Evolutionary conservation across 2,888 invertebrate genomes (phyloP).

Genomic region (Eupithecia centaureata): DNA sequence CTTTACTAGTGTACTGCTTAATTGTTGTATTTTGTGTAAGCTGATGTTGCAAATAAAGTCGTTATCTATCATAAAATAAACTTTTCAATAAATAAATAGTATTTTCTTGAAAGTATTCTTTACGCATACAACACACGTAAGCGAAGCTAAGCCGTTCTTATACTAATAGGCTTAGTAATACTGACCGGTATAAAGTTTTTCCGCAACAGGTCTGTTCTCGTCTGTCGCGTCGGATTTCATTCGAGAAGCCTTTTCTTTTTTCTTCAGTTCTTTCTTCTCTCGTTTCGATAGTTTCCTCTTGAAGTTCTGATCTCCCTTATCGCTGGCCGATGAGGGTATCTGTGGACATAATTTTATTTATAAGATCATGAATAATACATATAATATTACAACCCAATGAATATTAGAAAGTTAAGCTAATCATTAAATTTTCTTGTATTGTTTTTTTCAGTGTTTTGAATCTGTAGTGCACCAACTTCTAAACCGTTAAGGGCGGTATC

Average conservation of each 20-base stretch:
- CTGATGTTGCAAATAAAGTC: neutral
- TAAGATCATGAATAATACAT: neutral
- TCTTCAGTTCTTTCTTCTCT: slow-evolving; percentile 98
- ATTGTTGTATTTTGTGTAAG: too few relatives aligned
- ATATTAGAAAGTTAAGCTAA: too few relatives aligned
- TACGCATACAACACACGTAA: neutral
- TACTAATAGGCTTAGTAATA: slow-evolving; percentile 15
- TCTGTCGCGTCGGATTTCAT: slow-evolving; percentile 87
- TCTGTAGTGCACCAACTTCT: too few relatives aligned
- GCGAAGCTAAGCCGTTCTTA: slow-evolving; percentile 2
- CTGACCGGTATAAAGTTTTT: slow-evolving; percentile 94
- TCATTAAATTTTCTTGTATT: too few relatives aligned
- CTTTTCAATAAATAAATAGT: too few relatives aligned
- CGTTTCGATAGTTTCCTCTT: slow-evolving; percentile 97
- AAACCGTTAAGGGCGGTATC: too few relatives aligned
- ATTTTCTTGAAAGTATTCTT: neutral
- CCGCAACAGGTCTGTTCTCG: slow-evolving; percentile 92
- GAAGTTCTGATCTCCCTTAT: slow-evolving; percentile 92
- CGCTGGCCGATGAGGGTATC: slow-evolving; percentile 82
- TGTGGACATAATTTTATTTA: slow-evolving; percentile 40
- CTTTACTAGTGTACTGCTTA: too few relatives aligned
- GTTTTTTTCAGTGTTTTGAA: too few relatives aligned
- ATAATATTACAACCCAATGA: too few relatives aligned
- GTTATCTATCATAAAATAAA: neutral
- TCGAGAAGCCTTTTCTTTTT: slow-evolving; percentile 94